These are phyloP conservation scores for Xanthia icteritia DNA, from an alignment of 2,888 invertebrate genomes.

Conservation along the genomic window DNA sequence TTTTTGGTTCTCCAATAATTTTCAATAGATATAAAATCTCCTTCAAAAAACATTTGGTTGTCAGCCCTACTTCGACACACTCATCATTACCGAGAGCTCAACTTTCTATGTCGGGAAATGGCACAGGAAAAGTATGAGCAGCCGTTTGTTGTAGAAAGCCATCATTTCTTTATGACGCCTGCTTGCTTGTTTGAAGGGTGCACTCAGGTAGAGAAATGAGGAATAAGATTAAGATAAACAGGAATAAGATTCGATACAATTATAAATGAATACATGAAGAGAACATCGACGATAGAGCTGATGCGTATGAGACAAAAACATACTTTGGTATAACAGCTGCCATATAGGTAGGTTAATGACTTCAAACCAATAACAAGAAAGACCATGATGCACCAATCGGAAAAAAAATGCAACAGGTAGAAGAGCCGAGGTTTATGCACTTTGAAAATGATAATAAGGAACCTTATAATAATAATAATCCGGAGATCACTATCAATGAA, in stretches of 20 bases:
- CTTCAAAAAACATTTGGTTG: not conserved
- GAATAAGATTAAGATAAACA: no score
- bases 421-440: no score
- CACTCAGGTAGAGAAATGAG: not conserved
- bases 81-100: constrained; percentile 29
- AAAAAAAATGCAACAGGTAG: no score
- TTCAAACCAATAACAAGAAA: no score
- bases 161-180: constrained; percentile 39
- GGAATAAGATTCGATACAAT: not conserved
- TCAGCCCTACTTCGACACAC: constrained; percentile 39
- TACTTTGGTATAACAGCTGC: no score
- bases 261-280: not conserved
- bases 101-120: constrained; percentile 66
- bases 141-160: constrained; percentile 58
- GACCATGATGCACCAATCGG: no score
- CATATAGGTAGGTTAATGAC: no score
- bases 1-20: not conserved
- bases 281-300: no score
- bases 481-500: not conserved
- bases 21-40: not conserved
- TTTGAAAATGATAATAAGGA: no score
- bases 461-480: not conserved
- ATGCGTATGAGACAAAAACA: not conserved
- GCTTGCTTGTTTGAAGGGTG: not conserved
- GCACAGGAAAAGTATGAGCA: constrained; percentile 58